phyloP scores from a whole-genome alignment of 2,797 vertebrate genomes.

The Pygocentrus nattereri region DNA sequence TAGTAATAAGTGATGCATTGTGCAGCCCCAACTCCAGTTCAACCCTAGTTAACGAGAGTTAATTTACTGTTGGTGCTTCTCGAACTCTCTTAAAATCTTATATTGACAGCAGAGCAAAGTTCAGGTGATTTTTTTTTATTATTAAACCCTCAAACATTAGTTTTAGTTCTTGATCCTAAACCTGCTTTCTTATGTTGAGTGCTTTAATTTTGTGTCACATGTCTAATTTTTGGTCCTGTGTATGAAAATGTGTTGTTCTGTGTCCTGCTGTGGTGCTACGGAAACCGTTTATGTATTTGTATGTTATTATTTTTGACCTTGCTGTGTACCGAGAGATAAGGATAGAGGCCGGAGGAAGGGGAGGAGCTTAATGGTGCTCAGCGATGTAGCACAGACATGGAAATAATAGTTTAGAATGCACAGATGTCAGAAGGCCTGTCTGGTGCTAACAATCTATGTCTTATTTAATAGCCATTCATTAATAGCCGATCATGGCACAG shows the following conservation, averaged over 20 bases:
- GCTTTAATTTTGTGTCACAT: constrained; percentile 7
- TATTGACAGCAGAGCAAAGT: not conserved
- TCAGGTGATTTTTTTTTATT: not conserved
- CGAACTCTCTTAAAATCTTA: not conserved
- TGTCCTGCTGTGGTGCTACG: constrained; percentile 78
- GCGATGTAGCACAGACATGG: constrained; percentile 22
- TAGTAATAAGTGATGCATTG: too few species aligned
- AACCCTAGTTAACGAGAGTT: constrained; percentile 2
- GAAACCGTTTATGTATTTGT: constrained; percentile 66
- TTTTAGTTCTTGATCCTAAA: constrained; percentile 35
- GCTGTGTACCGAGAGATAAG: constrained; percentile 33
- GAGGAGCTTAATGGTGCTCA: constrained; percentile 67
- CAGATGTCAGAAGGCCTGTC: not conserved
- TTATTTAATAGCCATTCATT: not conserved
- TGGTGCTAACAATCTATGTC: constrained; percentile 31
- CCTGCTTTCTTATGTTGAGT: constrained; percentile 30
- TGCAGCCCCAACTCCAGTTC: not conserved
- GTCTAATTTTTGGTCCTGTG: constrained; percentile 62
- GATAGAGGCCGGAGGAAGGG: constrained; percentile 61
- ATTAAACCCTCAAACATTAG: not conserved
- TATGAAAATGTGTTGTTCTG: constrained; percentile 58
- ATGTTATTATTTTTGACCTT: constrained; percentile 62
- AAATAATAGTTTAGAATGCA: not conserved
- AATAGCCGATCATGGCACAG: constrained; percentile 32
- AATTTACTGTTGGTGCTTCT: not conserved